A percentile compares a stretch with the other conserved stretches of the same genome.
Evolutionary conservation across 2,113 vertebrate genomes (phyloP).

Genomic region (Zosterops hypoxanthus): DNA sequence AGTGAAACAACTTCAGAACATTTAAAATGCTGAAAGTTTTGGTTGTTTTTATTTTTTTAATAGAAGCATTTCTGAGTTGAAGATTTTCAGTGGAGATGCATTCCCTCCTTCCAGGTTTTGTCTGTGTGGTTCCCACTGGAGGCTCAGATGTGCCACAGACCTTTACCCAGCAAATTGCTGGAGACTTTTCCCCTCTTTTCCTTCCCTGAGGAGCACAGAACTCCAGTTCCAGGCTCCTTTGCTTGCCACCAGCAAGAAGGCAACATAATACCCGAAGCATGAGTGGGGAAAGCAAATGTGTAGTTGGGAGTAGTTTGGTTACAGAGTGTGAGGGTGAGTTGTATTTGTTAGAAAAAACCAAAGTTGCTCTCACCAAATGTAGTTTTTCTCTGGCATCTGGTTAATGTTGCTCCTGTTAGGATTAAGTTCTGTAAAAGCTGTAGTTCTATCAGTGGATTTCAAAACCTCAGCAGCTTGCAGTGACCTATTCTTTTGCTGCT

Average conservation of each 20-base stretch:
- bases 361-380: neutral
- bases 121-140: neutral
- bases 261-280: accelerated
- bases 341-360: neutral
- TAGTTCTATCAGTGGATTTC: neutral
- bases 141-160: neutral
- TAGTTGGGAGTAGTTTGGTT: neutral
- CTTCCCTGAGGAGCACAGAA: neutral
- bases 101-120: neutral
- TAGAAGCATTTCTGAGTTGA: neutral
- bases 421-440: neutral
- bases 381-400: neutral
- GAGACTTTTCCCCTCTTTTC: neutral
- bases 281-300: neutral
- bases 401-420: neutral
- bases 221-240: neutral
- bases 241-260: neutral
- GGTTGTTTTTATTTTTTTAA: neutral
- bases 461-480: neutral
- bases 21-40: neutral
- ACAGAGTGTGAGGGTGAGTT: neutral
- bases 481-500: neutral
- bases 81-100: neutral
- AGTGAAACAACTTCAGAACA: neutral
- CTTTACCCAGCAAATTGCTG: neutral